Base-by-base conservation (phyloP, 2,888 invertebrate species). In the Drosophila atripex region DNA sequence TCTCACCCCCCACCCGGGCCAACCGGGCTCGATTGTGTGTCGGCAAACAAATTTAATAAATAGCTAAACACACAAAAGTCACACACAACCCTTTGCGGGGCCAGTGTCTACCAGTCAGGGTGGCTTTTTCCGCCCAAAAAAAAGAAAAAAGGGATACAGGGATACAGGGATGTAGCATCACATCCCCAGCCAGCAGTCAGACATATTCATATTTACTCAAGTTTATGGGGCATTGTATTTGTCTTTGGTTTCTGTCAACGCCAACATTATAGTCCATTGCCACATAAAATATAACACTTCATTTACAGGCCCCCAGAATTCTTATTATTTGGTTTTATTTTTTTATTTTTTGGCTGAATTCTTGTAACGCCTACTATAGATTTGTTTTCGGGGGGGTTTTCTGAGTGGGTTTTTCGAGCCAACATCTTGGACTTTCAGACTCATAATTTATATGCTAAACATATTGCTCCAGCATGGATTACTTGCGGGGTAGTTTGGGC, bases 31-130 rank as follows among this genome's bases (percentile, higher is more conserved):
- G n/a, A 32, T 41, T 74, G 50, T 78, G 66, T 80, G 80, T 84
- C 75, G 75, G 82, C 80, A 84, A 85, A 84, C 85, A 84, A 84
- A 79, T 84, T 84, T 86, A 84, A 84, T 85, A 84, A 84, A 86
- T 84, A 80, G 86, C 84, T 77, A 80, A 83, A 76, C 76, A 85
- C 70, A 84, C 75, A 85, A 80, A 82, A 82, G 82, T 83, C 82
- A 83, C 35, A 35, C 35, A 35, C 85, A 84, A 83, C 83, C 84
- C 82, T 83, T 83, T 83, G 82, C 61, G 64, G 56, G 57, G 32
- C 23, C 23, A 5, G 30, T 11, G 30, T 32, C 57, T 18, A 25
- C 12, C n/a, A 32, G 32, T 32, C 4, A 35, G 35, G 35, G 35
- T 14, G 6, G 35, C 35, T 35, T 38, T 14, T 55, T 55, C 30